phyloP scores from a whole-genome alignment of 2,797 vertebrate species.

The Diceros bicornis region DNA sequence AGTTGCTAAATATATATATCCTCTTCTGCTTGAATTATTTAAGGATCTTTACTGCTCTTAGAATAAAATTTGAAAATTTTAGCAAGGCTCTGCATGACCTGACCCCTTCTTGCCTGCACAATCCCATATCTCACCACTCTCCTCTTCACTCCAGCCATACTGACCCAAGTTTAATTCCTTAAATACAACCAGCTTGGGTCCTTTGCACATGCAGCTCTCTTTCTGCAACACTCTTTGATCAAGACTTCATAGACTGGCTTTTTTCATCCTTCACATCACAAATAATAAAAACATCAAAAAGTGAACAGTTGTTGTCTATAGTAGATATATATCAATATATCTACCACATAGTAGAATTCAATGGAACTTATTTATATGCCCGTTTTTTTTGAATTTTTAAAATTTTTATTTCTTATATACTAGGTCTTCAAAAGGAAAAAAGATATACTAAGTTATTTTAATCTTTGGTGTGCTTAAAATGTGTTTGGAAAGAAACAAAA shows the following conservation, averaged over 20 bases:
- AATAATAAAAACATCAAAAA: neutral
- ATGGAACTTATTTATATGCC: neutral
- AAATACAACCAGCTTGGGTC: neutral
- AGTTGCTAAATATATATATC: neutral
- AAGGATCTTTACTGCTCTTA: neutral
- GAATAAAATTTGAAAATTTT: neutral
- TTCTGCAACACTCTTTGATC: neutral
- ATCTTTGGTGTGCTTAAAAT: neutral
- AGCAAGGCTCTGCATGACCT: neutral
- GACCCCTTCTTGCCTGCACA: neutral
- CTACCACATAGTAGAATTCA: neutral
- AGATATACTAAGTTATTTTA: neutral
- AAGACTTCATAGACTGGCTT: neutral
- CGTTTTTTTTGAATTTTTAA: neutral
- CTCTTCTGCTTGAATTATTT: neutral
- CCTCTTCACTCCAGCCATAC: neutral
- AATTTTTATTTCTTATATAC: neutral
- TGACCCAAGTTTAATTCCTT: neutral
- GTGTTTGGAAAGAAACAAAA: neutral
- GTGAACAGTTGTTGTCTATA: neutral
- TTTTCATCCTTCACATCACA: neutral
- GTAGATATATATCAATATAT: too few relatives aligned
- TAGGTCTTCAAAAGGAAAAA: constrained; percentile 24
- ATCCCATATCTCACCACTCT: neutral
- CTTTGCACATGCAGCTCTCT: neutral